A percentile compares a stretch with the other conserved stretches of the same genome.
These are phyloP conservation scores for Leucosticte australis DNA, from an alignment of 2,113 vertebrate species.

Conservation along the genomic window DNA sequence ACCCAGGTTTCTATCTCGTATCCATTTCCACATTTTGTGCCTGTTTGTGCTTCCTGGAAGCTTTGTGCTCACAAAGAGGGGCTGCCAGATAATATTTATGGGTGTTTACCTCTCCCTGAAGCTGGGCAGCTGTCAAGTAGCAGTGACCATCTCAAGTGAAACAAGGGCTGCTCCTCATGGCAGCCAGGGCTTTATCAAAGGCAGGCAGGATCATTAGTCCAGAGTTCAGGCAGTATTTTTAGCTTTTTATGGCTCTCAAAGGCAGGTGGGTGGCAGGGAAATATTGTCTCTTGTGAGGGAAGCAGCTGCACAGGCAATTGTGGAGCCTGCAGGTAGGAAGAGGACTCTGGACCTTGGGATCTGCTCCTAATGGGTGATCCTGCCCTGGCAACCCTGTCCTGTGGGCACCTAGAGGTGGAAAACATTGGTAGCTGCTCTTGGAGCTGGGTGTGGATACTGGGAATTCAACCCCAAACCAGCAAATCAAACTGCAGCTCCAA, in stretches of 20 bases:
- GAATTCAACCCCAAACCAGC: not conserved
- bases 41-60: not conserved
- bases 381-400: not conserved
- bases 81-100: not conserved
- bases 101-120: not conserved
- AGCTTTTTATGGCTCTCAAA: not conserved
- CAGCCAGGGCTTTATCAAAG: not conserved
- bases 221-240: not conserved
- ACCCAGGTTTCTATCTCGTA: not conserved
- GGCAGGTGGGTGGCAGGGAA: not conserved
- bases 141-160: not conserved
- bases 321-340: not conserved
- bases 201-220: not conserved
- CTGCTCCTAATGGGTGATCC: not conserved
- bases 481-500: not conserved
- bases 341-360: not conserved
- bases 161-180: not conserved
- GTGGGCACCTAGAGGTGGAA: not conserved
- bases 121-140: not conserved
- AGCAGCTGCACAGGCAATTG: not conserved
- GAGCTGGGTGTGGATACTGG: not conserved
- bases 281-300: not conserved
- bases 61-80: not conserved
- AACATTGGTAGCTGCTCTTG: not conserved
- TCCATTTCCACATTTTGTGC: not conserved